Conservation (phyloP, 92 coral and sea anemone species). For the Pocillopora meandrina region DNA sequence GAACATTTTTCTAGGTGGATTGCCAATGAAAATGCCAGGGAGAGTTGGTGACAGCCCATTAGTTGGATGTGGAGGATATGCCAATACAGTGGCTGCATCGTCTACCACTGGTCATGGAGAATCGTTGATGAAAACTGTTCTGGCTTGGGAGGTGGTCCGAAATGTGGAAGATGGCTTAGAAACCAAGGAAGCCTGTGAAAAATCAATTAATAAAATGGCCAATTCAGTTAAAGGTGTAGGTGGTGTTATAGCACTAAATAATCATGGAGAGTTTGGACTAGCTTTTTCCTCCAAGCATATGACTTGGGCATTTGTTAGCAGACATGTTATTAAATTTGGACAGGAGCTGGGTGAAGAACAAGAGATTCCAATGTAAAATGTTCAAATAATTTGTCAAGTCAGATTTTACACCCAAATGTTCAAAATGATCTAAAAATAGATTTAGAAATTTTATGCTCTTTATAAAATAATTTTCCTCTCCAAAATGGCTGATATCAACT, state of each 20-base stretch:
- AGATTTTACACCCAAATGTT: too few relatives aligned
- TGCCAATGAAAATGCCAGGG: slow-evolving; percentile 56
- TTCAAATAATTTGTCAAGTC: neutral
- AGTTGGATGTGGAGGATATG: slow-evolving; percentile 70
- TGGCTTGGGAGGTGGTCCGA: slow-evolving; percentile 58
- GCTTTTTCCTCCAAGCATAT: slow-evolving; percentile 36
- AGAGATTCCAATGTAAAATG: neutral
- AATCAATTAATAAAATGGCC: slow-evolving; percentile 48
- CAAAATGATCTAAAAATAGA: too few relatives aligned
- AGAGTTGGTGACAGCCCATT: slow-evolving; percentile 61
- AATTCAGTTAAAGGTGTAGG: slow-evolving; percentile 34
- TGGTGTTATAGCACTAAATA: slow-evolving; percentile 34
- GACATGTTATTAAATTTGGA: slow-evolving; percentile 19
- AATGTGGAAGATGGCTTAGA: slow-evolving; percentile 49
- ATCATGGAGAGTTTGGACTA: slow-evolving; percentile 35
- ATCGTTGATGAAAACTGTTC: slow-evolving; percentile 49
- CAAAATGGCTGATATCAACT: too few relatives aligned
- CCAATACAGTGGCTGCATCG: slow-evolving; percentile 46
- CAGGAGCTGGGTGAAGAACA: slow-evolving; percentile 29
- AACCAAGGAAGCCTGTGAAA: slow-evolving; percentile 41
- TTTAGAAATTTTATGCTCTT: too few relatives aligned
- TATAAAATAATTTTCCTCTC: too few relatives aligned
- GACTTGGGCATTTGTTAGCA: slow-evolving; percentile 32
- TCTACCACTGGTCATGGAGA: slow-evolving; percentile 69
- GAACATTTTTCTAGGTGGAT: slow-evolving; percentile 39